Conservation (phyloP, 1,140 invertebrate genomes). For the Popillia japonica region DNA sequence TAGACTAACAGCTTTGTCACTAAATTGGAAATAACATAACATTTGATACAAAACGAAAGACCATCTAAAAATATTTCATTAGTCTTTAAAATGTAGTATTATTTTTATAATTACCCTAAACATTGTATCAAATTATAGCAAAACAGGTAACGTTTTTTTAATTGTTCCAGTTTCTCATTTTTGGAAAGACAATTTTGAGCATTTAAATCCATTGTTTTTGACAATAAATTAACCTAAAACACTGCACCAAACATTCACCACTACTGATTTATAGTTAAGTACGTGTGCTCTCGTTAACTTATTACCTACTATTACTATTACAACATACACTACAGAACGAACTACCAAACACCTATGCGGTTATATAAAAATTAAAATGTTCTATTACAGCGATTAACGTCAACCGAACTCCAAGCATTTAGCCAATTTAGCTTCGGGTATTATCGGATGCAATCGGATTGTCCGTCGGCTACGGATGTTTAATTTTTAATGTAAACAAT, state of each 20-base stretch:
- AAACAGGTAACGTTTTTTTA: conserved; percentile 39
- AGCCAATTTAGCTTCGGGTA: no score
- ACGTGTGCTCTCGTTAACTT: no score
- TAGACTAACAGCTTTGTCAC: conserved; percentile 62
- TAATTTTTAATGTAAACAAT: no score
- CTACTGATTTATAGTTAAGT: no score
- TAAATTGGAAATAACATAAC: conserved; percentile 64
- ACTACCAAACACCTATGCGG: no score
- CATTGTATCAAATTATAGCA: conserved; percentile 36
- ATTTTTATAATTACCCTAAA: conserved; percentile 32
- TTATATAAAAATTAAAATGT: no score
- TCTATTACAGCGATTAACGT: no score
- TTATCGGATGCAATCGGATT: no score
- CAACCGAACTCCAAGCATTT: no score
- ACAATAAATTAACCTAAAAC: background rate
- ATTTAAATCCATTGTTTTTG: background rate
- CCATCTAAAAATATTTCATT: conserved; percentile 72
- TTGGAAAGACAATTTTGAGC: background rate
- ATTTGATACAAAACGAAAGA: conserved; percentile 73
- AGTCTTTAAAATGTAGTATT: background rate
- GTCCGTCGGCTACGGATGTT: no score
- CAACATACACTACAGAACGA: no score
- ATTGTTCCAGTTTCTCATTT: background rate
- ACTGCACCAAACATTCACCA: background rate
- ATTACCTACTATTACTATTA: no score